Evolutionary conservation across 2,888 invertebrate species (phyloP), one percentile per base, ranked within the genome.

Genomic region (Lagria hirta): DNA sequence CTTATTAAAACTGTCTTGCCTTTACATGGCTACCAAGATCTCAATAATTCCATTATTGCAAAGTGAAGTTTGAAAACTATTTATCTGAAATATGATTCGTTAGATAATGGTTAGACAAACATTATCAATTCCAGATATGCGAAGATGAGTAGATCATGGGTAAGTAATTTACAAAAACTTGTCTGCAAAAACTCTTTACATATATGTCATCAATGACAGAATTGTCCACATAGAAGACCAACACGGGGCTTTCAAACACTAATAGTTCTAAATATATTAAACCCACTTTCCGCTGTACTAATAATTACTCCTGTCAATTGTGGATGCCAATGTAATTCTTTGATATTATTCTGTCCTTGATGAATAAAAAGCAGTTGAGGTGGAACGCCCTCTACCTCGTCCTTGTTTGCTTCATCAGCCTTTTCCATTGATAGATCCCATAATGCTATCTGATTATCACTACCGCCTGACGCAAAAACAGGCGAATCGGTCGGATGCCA

Each of bases 311-410:
- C 97, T 1, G 96, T 88, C 51, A 97, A 79, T 75, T 99, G 97
- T 14, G 86, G 83, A 73, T 99, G 98, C 98, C 99, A 99, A 68
- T 98, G 98, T 16, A 98, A 73, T 75, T 99, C 99, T 70, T 99
- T 99, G 40, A 99, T 88, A 69, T 99, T 96, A 43, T 83, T 87
- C 71, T 98, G 98, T 23, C 99, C 99, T 76, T 96, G 93, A 69
- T 99, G 99, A 55, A 98, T 93, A 70, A 99, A 99, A 49, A 99
- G 74, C 29, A 99, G 73, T 70, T 99, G 98, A 0, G 97, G 93
- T 14, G 99, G 98, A 35, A 97, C 73, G 65, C 86, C 84, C 78
- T 72, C 67, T 27, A 75, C 57, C 38, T 82, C 81, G 27, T 77
- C 72, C 24, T 75, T 73, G 45, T 77, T 30, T 74, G 42, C 78